Conservation (phyloP, 2,113 vertebrate genomes). For the Cyphomyrus discorhynchus region DNA sequence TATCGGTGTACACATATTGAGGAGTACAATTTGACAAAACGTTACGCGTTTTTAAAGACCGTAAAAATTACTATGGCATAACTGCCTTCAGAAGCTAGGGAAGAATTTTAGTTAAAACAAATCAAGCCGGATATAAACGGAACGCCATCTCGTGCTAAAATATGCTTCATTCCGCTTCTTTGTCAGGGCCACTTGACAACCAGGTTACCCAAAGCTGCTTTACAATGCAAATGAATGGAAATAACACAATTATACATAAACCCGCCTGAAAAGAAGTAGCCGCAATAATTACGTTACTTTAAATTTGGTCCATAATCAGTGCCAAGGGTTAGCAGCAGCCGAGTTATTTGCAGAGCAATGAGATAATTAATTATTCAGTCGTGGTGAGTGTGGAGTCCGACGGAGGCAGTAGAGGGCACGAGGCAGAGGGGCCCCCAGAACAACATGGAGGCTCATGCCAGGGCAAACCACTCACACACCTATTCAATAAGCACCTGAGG, state of each 20-base stretch:
- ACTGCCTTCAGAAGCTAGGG: background rate
- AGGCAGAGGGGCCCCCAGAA: background rate
- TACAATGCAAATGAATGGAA: background rate
- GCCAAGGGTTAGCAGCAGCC: background rate
- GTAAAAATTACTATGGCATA: background rate
- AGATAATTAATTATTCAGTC: background rate
- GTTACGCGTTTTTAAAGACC: background rate
- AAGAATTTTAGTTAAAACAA: background rate
- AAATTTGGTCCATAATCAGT: background rate
- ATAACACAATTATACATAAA: background rate
- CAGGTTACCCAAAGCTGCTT: background rate
- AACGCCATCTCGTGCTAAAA: background rate
- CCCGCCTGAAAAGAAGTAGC: background rate
- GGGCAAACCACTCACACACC: background rate
- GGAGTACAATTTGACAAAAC: background rate
- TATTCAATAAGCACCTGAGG: background rate
- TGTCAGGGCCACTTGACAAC: background rate
- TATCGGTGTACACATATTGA: background rate
- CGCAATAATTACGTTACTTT: background rate
- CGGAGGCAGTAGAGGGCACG: background rate
- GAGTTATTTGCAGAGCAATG: background rate
- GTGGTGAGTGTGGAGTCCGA: background rate
- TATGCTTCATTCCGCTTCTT: background rate
- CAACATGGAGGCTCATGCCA: background rate
- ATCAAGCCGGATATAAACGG: background rate